These are phyloP conservation scores for Falcunculus frontatus DNA, from an alignment of 2,113 vertebrate species.

Conservation along the genomic window DNA sequence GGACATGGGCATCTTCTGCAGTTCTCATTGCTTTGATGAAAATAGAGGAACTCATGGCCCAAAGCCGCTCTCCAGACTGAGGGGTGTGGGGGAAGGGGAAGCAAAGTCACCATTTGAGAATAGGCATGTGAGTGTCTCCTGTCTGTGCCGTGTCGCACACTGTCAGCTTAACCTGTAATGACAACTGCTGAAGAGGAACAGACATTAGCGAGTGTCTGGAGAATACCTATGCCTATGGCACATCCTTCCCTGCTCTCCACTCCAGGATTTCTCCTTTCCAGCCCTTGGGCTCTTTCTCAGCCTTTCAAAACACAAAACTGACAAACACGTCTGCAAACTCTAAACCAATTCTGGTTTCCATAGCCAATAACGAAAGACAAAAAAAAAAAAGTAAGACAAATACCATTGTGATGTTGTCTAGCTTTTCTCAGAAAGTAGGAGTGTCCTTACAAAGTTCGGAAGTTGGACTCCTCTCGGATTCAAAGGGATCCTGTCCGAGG, in stretches of 20 bases:
- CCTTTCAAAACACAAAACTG: background rate
- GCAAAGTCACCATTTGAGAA: background rate
- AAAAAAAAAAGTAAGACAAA: background rate
- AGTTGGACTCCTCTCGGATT: background rate
- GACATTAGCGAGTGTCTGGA: background rate
- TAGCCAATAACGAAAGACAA: background rate
- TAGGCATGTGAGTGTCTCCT: background rate
- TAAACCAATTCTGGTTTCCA: background rate
- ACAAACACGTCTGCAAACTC: background rate
- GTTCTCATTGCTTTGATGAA: background rate
- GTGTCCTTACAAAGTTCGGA: background rate
- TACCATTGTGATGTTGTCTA: background rate
- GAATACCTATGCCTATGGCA: background rate
- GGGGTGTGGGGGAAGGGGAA: background rate
- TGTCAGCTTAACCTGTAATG: background rate
- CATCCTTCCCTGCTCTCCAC: background rate
- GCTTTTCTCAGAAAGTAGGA: background rate
- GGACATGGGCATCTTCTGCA: background rate
- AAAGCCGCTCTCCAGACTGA: accelerated
- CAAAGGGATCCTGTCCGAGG: background rate
- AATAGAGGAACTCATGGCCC: background rate
- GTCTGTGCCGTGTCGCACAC: background rate
- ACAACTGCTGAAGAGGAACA: background rate
- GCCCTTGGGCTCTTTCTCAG: background rate
- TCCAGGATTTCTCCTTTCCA: background rate